These are phyloP conservation scores for Eueremaeus valkanovi DNA, from an alignment of 2,888 invertebrate species.

Conservation along the genomic window DNA sequence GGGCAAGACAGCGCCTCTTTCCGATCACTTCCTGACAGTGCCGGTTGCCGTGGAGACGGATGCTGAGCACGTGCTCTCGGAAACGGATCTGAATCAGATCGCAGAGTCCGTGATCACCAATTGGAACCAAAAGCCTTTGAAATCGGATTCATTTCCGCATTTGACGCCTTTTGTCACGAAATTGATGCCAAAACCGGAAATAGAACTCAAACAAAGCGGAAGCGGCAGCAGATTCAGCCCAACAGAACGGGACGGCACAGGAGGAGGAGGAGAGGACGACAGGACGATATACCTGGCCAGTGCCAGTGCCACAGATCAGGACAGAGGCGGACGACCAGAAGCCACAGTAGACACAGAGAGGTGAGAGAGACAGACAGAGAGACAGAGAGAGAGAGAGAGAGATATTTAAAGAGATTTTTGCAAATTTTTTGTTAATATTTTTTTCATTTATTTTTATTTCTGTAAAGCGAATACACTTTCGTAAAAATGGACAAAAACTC, in stretches of 20 bases:
- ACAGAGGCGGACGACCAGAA: too few species aligned
- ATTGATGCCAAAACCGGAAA: not conserved
- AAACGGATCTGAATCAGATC: constrained; percentile 38
- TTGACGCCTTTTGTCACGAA: not conserved
- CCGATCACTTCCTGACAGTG: constrained; percentile 30
- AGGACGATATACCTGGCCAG: too few species aligned
- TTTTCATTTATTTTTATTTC: not conserved
- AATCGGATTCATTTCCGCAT: not conserved
- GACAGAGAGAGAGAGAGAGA: constrained; percentile 32
- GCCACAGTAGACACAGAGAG: too few species aligned
- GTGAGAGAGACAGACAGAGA: too few species aligned
- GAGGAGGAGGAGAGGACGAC: not conserved
- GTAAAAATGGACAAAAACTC: not conserved
- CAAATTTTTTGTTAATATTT: not conserved
- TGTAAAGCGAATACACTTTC: not conserved
- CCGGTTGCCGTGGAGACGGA: constrained; percentile 43
- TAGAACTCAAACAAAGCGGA: not conserved
- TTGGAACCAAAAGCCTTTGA: not conserved
- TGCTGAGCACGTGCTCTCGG: constrained; percentile 37
- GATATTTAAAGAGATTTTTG: not conserved
- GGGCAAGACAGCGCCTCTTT: not conserved
- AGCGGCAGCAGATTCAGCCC: too few species aligned
- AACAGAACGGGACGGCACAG: too few species aligned
- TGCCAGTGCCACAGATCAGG: too few species aligned
- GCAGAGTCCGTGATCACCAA: constrained; percentile 30